Evolutionary conservation across 1,140 invertebrate species (phyloP).

Genomic region (Glossosoma conforme): DNA sequence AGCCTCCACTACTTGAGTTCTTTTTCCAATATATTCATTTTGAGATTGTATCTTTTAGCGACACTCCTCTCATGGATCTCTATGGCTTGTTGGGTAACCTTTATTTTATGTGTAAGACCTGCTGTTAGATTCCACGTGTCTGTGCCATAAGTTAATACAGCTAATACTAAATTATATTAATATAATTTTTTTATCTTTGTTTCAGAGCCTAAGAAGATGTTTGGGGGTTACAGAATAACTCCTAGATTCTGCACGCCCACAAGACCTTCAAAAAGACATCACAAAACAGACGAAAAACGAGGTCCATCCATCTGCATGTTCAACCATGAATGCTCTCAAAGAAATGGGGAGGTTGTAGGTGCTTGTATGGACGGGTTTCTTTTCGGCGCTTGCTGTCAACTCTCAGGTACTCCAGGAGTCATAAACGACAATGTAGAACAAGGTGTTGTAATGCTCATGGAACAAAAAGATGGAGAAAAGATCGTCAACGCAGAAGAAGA

Average conservation of each 20-base stretch:
- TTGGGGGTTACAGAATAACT: conserved; percentile 79
- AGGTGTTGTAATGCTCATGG: conserved; percentile 24
- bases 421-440: conserved; percentile 35
- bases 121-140: no score
- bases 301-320: conserved; percentile 90
- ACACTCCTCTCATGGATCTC: no score
- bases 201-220: conserved; percentile 69
- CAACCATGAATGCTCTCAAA: conserved; percentile 80
- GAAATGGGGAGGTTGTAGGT: conserved; percentile 77
- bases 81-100: no score
- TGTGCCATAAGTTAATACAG: no score
- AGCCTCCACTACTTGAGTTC: no score
- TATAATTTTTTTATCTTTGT: conserved; percentile 34
- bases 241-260: conserved; percentile 65
- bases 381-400: conserved; percentile 83
- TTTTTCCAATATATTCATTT: no score
- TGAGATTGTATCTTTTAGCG: no score
- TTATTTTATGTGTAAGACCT: no score
- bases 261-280: conserved; percentile 46
- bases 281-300: conserved; percentile 51
- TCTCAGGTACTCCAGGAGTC: conserved; percentile 42
- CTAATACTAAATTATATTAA: no score
- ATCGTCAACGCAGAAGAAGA: not conserved
- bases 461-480: not conserved
- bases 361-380: conserved; percentile 89